Evolutionary conservation across 2,113 vertebrate species (phyloP).

Genomic region (Myiopsitta monachus): DNA sequence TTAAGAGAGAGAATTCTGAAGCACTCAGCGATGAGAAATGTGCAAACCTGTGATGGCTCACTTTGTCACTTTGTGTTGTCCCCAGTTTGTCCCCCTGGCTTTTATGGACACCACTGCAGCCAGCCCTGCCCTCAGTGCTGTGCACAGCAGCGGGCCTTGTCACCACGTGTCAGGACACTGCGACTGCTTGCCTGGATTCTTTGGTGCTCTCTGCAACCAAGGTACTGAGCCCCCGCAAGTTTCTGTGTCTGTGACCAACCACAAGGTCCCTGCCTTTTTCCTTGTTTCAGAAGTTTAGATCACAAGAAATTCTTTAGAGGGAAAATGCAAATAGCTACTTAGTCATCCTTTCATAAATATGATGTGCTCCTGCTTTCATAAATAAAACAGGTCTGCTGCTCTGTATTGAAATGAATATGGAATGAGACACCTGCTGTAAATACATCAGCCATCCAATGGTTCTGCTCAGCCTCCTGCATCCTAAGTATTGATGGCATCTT

Average conservation of each 20-base stretch:
- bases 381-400: conserved; percentile 38
- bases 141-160: conserved; percentile 91
- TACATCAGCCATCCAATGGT: conserved; percentile 6
- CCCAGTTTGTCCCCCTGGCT: conserved; percentile 90
- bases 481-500: conserved; percentile 1
- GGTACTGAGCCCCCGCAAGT: conserved; percentile 69
- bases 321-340: neutral
- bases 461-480: conserved; percentile 15
- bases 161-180: conserved; percentile 92
- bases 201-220: conserved; percentile 92
- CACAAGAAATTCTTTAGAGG: neutral
- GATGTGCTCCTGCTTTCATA: conserved; percentile 54
- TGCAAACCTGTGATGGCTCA: neutral
- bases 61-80: neutral
- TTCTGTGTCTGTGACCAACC: neutral
- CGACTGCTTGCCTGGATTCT: conserved; percentile 92
- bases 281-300: neutral
- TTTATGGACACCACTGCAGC: conserved; percentile 90
- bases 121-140: conserved; percentile 92
- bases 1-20: neutral
- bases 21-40: neutral
- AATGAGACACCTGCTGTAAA: conserved; percentile 51
- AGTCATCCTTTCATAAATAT: conserved; percentile 1
- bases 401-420: conserved; percentile 25
- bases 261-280: neutral